Percentiles rank a stretch among this genome's conserved stretches.
Conservation (phyloP, 2,113 vertebrate species). For the Oxyura jamaicensis region DNA sequence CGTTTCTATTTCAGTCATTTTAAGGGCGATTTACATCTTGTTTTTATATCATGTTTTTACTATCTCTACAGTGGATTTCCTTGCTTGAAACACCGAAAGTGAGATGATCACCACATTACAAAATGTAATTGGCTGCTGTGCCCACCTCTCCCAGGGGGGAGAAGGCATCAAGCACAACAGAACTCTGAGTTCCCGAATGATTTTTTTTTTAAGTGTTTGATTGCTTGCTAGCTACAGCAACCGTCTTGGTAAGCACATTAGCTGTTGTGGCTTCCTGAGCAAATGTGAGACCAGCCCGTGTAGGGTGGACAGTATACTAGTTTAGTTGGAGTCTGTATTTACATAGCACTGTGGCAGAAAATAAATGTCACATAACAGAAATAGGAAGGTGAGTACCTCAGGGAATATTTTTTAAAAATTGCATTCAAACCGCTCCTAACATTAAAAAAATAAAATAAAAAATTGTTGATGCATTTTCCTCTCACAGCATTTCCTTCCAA, state of each 20-base stretch:
- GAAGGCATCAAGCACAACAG: not conserved
- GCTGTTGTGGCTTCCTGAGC: not conserved
- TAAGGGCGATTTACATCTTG: not conserved
- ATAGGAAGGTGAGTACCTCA: not conserved
- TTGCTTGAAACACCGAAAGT: not conserved
- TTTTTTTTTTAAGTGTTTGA: no score
- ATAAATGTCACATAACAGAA: not conserved
- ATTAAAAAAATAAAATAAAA: not conserved
- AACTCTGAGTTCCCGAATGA: not conserved
- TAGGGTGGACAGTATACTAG: not conserved
- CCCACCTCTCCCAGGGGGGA: no score
- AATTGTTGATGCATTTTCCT: not conserved
- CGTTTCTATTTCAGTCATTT: not conserved
- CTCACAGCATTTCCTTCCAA: not conserved
- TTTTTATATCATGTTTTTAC: not conserved
- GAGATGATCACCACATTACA: accelerated
- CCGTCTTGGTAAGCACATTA: accelerated
- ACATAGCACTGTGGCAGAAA: not conserved
- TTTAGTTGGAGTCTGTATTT: not conserved
- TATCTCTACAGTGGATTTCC: not conserved
- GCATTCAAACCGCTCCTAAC: not conserved
- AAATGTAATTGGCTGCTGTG: not conserved
- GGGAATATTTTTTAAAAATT: not conserved
- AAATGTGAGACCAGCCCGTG: not conserved
- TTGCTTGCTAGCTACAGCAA: not conserved